Evolutionary conservation across 2,113 vertebrate species (phyloP), one percentile per base, ranked within the genome.

Genomic region (Lampris incognitus): DNA sequence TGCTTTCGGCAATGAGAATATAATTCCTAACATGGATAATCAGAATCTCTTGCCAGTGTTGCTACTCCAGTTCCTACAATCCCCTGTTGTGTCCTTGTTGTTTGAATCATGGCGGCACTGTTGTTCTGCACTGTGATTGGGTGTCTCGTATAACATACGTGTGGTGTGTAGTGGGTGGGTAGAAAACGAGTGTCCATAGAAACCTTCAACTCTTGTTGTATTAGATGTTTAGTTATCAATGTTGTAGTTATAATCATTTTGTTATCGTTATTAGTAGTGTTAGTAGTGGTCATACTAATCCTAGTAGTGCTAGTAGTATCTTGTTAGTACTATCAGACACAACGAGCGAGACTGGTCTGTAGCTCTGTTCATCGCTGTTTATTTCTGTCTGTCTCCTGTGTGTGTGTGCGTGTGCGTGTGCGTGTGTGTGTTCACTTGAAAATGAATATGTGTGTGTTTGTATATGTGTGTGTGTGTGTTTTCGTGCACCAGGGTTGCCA

Each of bases 401-500:
- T 78, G 44, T 70, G 3, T 57, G 3, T 68, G 24, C 63, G 7
- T 51, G 37, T 36, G 9, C 59, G 24, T 70, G 8, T 66, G 56
- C 38, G 61, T 63, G 1, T 42, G 38, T 61, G 38, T 61, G 52
- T 69, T 36, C 5, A 9, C 50, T 41, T 59, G 54, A 46, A 5
- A n/a, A 44, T 70, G 48, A 36, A 40, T 56, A 6, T 59, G 67
- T 59, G 55, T 59, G 54, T 69, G 54, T 48, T 3, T 42, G 50
- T 41, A 10, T 51, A 36, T 9, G 24, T 57, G n/a, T 6, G n/a
- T 44, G 5, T 9, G n/a, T 76, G 1, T 63, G 74, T 67, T 83
- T 76, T 64, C 56, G 8, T 84, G 42, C 71, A 85, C 90, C 94
- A 99, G 98, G 96, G 98, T 99, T 81, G 97, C 98, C 40, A 99